Base-by-base conservation (phyloP, 2,888 invertebrate genomes). In the Chrysolina haemoptera region DNA sequence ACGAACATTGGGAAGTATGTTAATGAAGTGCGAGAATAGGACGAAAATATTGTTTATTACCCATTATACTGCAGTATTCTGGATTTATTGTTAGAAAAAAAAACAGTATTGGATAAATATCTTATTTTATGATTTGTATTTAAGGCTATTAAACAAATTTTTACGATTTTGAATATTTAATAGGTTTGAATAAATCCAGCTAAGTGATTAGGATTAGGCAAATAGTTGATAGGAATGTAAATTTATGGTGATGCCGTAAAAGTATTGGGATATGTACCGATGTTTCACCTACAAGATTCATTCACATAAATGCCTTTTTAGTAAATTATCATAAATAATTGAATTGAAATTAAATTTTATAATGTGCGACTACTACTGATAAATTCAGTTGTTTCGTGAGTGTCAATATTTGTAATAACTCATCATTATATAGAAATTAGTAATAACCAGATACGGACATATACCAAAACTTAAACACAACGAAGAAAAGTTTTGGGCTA, bases 131-230 rank as follows among this genome's bases (percentile, higher is more conserved):
- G 46, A 43, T 65, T 43, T 46, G 20, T 65, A 48, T 53, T 53
- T 20, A 1, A 53, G 18, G 20, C 20, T 20, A 55, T 72, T 72
- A 68, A 64, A 68, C 68, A 72, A 68, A 68, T 72, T 68, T 72
- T 68, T 72, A 55, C 72, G 72, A 72, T 72, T 68, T 72, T 68
- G 68, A 68, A 64, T 68, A 72, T 72, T 72, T 64, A 64, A 72
- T 68, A 55, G 64, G 64, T 72, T 68, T 68, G 72, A 72, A 72
- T 72, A 62, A 63, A 68, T 48, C 41, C 43, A 72, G 72, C 53
- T 46, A 62, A 71, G 71, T 68, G 71, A 72, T 63, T 55, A 72
- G 64, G 72, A 72, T 72, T 72, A 72, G 68, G 72, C 53, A 72
- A 72, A 72, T 72, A 64, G 67, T 68, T 63, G 68, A 72, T 64